A percentile compares a stretch with the other conserved stretches of the same genome.
phyloP scores from a whole-genome alignment of 2,888 invertebrate species.

The Endotricha flammealis region DNA sequence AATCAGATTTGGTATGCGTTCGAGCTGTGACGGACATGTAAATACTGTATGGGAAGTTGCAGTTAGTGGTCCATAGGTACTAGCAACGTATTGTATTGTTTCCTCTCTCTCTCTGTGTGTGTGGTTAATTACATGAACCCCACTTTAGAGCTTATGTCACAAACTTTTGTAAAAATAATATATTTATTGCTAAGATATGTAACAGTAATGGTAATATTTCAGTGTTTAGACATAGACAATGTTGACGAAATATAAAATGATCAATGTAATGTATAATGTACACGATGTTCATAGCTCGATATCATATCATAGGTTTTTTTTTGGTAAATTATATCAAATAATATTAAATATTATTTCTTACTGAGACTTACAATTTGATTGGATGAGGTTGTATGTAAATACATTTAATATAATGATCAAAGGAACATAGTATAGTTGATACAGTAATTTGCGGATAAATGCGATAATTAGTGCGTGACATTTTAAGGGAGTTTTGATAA shows the following conservation, averaged over 20 bases:
- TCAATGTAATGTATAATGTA: constrained; percentile 3
- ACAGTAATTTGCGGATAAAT: constrained; percentile 1
- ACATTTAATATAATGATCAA: constrained; percentile 7
- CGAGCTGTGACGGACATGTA: background rate
- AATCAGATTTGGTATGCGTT: background rate
- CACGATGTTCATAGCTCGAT: background rate
- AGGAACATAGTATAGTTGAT: constrained; percentile 6
- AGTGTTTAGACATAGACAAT: constrained; percentile 28
- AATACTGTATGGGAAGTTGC: background rate
- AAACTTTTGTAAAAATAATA: constrained; percentile 31
- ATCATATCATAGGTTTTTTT: background rate
- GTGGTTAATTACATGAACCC: constrained; percentile 39
- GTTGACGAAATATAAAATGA: constrained; percentile 15
- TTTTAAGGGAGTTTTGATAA: background rate
- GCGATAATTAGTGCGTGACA: background rate
- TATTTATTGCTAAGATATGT: constrained; percentile 1
- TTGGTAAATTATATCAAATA: constrained; percentile 1
- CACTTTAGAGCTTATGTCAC: constrained; percentile 51
- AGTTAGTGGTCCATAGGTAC: background rate
- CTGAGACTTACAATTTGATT: background rate
- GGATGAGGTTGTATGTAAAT: constrained; percentile 11
- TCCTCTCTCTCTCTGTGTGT: constrained; percentile 32
- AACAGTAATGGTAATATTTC: no score
- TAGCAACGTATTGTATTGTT: background rate
- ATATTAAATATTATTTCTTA: constrained; percentile 1